Evolutionary conservation across 2,113 vertebrate species (phyloP), one percentile per base, ranked within the genome.

Genomic region (Carassius auratus): DNA sequence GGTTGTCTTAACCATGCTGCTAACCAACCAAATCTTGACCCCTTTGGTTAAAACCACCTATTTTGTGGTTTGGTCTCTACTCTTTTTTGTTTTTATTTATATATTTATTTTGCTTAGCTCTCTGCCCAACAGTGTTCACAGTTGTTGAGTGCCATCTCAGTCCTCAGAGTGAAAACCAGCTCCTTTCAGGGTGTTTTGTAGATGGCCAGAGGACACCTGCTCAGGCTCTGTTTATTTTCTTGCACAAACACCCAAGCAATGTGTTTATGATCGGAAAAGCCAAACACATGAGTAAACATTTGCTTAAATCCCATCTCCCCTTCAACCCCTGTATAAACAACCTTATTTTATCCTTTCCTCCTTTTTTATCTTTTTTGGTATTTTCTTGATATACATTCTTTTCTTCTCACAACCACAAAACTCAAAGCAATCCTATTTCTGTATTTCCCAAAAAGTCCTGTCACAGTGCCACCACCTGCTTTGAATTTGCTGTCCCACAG

Each of bases 1-100:
- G 75, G 50, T 26, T 30, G 30, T 73, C 36, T 73, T 42, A 73
- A 42, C 36, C n/a, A 33, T 33, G 48, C n/a, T 74, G 69, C 13
- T 50, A 76, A 76, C 21, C 73, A 26, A 13, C n/a, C 23, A 76
- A 52, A 52, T 26, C 45, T 75, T 50, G 21, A 75, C n/a, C 42
- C 13, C 42, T 50, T 42, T 48, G 45, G 45, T 48, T 50, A 23
- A 93, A 93, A 92, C 92, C 92, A 91, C 93, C 93, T 93, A 93
- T 95, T 94, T 94, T 93, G 93, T 93, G 93, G 93, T 84, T 81
- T 83, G 45, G 89, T 85, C 87, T 92, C 91, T 91, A 88, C 93
- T 38, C 3, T 38, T 38, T 30, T 30, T 30, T 30, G 1, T 30
- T 2, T 30, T 30, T 30, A 30, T 30, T 30, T 30, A 30, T 30